Evolutionary conservation across 1,140 invertebrate genomes (phyloP), one percentile per base, ranked within the genome.

Genomic region (Bathynomus jamesi): DNA sequence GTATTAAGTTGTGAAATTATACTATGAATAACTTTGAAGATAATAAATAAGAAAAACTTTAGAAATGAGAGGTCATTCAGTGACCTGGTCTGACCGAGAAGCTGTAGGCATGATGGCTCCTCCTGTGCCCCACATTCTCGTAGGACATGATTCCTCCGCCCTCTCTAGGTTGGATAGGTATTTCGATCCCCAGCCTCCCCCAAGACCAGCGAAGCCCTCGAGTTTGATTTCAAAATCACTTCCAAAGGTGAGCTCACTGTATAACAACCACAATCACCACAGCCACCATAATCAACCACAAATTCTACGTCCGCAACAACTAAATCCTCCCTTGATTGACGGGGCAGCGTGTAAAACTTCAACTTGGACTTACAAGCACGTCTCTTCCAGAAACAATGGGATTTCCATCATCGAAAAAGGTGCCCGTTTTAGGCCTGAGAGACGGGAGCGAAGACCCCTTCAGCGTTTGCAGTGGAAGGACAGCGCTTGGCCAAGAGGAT

Each of bases 331-430:
- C 60, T 30, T 65, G 64, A 75, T 76, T 53, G 78, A 77, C 46
- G 70, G 73, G 5, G 72, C 73, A 4, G 73, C 75, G 61, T 73
- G 72, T 46, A 78, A 77, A 67, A 78, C 75, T 2, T 78, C 78
- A 5, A 77, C 78, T n/a, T 77, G 76, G 78, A 78, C 75, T 13
- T 78, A 77, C 72, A 78, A 77, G 67, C 78, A 76, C 28, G 74
- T 74, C 28, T 71, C 73, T 3, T 65, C 71, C 24, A 32, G 63
- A 11, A 73, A 69, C 30, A 69, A 69, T 28, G 75, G 75, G 8
- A 32, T 73, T n/a, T 62, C 71, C 0, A 69, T 71, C 28, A 65
- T 70, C 61, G 71, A 73, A 66, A 73, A 72, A 61, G 72, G 79
- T 10, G 65, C 69, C 13, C 27, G 72, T 60, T 75, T 73, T 53